Base-by-base conservation (phyloP, 2,888 invertebrate genomes). In the Seira sanloemensis region DNA sequence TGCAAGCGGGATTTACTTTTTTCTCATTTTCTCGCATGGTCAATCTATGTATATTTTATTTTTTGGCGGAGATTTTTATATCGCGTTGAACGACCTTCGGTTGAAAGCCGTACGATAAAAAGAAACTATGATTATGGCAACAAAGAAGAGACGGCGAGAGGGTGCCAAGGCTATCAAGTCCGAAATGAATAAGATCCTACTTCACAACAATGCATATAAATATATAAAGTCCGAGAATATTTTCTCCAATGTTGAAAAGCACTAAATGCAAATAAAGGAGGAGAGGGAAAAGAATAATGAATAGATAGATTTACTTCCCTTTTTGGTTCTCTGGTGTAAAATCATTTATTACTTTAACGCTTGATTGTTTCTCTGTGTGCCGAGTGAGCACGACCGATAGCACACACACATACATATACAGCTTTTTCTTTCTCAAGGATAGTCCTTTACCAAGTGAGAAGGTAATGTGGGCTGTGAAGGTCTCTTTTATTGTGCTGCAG, bases 141-240 rank as follows among this genome's bases (percentile, higher is more conserved):
- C n/a, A n/a, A n/a, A n/a, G n/a, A n/a, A n/a, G n/a, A n/a, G n/a
- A n/a, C n/a, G 24, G 68, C 12, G 25, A 27, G 69, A 9, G 27
- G 21, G 72, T 54, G 72, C 72, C 72, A 74, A 74, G 74, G 74
- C 62, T 74, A 37, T 54, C 72, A 74, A 74, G 74, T 58, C 62
- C 62, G 12, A 37, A 37, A 37, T 37, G 37, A 37, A 37, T 12
- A 37, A 7, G 37, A 37, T n/a, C n/a, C n/a, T n/a, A n/a, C n/a
- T n/a, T n/a, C n/a, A n/a, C n/a, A n/a, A n/a, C n/a, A n/a, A n/a
- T n/a, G n/a, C n/a, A n/a, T n/a, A n/a, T n/a, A n/a, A n/a, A n/a
- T n/a, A n/a, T n/a, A n/a, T n/a, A n/a, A n/a, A n/a, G n/a, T n/a
- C n/a, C 37, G 12, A 37, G 5, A 37, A 4, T 37, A 7, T 37